Evolutionary conservation across 2,113 vertebrate genomes (phyloP).

Genomic region (Tachycineta bicolor): DNA sequence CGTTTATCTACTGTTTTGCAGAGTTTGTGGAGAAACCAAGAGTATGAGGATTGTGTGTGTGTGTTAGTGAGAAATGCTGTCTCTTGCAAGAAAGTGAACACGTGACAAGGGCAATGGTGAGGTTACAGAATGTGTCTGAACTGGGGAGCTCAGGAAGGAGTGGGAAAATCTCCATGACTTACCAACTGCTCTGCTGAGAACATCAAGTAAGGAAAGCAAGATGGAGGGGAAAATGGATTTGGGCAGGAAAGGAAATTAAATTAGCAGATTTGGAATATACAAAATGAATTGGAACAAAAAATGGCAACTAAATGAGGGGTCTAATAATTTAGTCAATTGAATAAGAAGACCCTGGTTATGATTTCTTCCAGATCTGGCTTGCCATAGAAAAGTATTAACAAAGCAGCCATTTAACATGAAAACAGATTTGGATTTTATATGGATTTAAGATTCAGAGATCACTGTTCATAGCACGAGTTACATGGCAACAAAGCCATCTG

Average conservation of each 20-base stretch:
- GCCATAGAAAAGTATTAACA: background rate
- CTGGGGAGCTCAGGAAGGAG: background rate
- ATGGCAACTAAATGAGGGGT: background rate
- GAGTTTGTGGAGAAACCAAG: background rate
- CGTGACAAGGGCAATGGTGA: conserved; percentile 8
- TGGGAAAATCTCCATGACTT: conserved; percentile 54
- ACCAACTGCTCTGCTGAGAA: conserved; percentile 71
- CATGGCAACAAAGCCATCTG: background rate
- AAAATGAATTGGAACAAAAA: conserved; percentile 41
- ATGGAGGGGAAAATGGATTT: conserved; percentile 52
- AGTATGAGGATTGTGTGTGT: background rate
- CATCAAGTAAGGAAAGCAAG: conserved; percentile 67
- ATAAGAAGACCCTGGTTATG: background rate
- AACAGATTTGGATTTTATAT: background rate
- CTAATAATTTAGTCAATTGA: background rate
- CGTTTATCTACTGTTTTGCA: background rate
- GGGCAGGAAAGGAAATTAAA: conserved; percentile 65
- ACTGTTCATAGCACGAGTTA: background rate
- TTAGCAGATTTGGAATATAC: conserved; percentile 44
- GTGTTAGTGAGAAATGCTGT: conserved; percentile 60
- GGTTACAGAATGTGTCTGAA: conserved; percentile 26
- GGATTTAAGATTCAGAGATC: background rate
- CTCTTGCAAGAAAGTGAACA: conserved; percentile 58
- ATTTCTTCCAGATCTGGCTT: conserved; percentile 10
- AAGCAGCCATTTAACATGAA: background rate